Evolutionary conservation across 2,113 vertebrate genomes (phyloP).

Genomic region (Sinocyclocheilus grahami): DNA sequence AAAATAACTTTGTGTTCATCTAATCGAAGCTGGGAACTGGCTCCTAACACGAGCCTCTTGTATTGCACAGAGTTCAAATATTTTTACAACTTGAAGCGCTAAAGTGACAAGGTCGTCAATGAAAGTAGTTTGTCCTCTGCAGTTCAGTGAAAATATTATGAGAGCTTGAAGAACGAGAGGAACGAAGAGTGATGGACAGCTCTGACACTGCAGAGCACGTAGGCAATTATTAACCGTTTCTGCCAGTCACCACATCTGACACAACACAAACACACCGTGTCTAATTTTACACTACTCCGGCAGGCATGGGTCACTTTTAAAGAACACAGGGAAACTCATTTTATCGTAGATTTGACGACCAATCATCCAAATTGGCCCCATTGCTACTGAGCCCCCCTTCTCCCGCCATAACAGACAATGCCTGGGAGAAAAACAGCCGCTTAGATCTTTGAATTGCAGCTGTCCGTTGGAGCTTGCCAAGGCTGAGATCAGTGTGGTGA

Average conservation of each 20-base stretch:
- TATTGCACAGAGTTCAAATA: slow-evolving; percentile 77
- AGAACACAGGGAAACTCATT: slow-evolving; percentile 75
- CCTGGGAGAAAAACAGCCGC: slow-evolving; percentile 54
- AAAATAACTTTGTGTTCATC: background rate
- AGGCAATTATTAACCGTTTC: slow-evolving; percentile 82
- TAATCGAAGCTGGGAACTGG: background rate
- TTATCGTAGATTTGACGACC: slow-evolving; percentile 77
- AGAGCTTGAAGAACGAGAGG: slow-evolving; percentile 72
- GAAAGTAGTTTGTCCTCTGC: slow-evolving; percentile 79
- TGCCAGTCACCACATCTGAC: slow-evolving; percentile 82
- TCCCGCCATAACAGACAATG: slow-evolving; percentile 65
- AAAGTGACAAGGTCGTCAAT: slow-evolving; percentile 79
- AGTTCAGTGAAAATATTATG: slow-evolving; percentile 81
- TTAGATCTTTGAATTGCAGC: slow-evolving; percentile 77
- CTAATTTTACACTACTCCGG: slow-evolving; percentile 79
- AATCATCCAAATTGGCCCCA: slow-evolving; percentile 78
- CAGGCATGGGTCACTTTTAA: slow-evolving; percentile 79
- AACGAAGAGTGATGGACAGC: slow-evolving; percentile 79
- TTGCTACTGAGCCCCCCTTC: slow-evolving; percentile 61
- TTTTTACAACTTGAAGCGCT: slow-evolving; percentile 76
- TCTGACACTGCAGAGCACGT: slow-evolving; percentile 81
- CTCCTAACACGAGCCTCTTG: slow-evolving; percentile 68
- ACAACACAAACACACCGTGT: slow-evolving; percentile 76
- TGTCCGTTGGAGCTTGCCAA: slow-evolving; percentile 71
- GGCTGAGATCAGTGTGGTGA: slow-evolving; percentile 64